Conservation (phyloP, 2,888 invertebrate species). For the Eledona agricola region DNA sequence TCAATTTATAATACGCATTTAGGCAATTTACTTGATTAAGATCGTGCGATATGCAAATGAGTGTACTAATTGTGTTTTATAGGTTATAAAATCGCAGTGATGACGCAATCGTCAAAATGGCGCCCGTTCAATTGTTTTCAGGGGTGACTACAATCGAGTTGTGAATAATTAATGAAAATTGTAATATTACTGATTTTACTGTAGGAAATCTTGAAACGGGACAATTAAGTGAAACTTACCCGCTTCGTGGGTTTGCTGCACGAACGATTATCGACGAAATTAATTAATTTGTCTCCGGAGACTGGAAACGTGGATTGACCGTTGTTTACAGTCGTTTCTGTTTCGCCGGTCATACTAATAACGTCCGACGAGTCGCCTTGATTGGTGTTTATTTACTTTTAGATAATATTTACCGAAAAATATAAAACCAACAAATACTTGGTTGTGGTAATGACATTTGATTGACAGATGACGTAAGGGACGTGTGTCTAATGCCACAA, state of each 20-base stretch:
- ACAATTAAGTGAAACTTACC: conserved; percentile 63
- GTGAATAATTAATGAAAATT: no score
- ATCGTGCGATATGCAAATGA: no score
- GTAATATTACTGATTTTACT: background rate
- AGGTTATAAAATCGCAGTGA: no score
- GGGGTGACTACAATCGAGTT: no score
- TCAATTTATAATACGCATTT: no score
- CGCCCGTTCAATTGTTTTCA: no score
- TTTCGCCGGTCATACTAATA: conserved; percentile 36
- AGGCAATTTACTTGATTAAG: no score
- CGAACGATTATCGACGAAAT: conserved; percentile 70
- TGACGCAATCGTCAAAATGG: no score
- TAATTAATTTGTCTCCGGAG: conserved; percentile 51
- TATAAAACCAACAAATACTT: conserved; percentile 6
- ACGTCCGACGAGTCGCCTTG: no score
- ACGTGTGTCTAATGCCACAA: background rate
- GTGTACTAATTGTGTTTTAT: no score
- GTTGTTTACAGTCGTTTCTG: conserved; percentile 16
- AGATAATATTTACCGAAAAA: conserved; percentile 5
- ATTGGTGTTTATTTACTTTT: background rate
- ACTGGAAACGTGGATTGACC: conserved; percentile 43
- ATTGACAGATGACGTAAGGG: conserved; percentile 6
- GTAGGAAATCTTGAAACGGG: background rate
- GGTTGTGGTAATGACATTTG: conserved; percentile 8
- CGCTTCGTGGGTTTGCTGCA: conserved; percentile 74